These are phyloP conservation scores for Willisornis vidua DNA, from an alignment of 2,113 vertebrate species.

Conservation along the genomic window DNA sequence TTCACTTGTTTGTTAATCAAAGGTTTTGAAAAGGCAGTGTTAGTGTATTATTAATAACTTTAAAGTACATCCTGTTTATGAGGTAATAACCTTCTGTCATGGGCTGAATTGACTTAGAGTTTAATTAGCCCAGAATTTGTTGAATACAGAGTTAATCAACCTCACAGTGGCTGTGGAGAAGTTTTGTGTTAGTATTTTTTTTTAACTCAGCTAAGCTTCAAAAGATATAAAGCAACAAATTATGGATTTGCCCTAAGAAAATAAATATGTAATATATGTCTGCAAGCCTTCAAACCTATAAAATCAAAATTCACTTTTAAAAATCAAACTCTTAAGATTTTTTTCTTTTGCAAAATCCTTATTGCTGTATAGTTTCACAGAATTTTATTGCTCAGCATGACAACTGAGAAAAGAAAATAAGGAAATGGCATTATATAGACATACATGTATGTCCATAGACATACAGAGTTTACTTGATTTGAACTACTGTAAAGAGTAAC, in stretches of 20 bases:
- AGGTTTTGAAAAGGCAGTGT: constrained; percentile 62
- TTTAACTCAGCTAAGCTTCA: neutral
- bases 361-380: neutral
- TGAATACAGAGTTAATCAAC: constrained; percentile 55
- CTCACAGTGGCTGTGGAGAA: neutral
- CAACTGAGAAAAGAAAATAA: neutral
- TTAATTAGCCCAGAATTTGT: constrained; percentile 61
- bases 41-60: constrained; percentile 67
- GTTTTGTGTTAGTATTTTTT: neutral
- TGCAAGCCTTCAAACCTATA: neutral
- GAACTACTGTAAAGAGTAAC: neutral
- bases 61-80: constrained; percentile 70
- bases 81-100: constrained; percentile 62
- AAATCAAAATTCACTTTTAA: neutral
- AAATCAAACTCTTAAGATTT: neutral
- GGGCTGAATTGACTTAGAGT: constrained; percentile 49
- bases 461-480: neutral
- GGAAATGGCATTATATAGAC: neutral
- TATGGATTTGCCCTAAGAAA: neutral
- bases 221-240: neutral
- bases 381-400: neutral
- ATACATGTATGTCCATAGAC: neutral
- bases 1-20: constrained; percentile 65
- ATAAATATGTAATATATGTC: neutral
- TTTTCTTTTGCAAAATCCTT: neutral